Evolutionary conservation across 1,140 invertebrate genomes (phyloP).

Genomic region (Musca domestica): DNA sequence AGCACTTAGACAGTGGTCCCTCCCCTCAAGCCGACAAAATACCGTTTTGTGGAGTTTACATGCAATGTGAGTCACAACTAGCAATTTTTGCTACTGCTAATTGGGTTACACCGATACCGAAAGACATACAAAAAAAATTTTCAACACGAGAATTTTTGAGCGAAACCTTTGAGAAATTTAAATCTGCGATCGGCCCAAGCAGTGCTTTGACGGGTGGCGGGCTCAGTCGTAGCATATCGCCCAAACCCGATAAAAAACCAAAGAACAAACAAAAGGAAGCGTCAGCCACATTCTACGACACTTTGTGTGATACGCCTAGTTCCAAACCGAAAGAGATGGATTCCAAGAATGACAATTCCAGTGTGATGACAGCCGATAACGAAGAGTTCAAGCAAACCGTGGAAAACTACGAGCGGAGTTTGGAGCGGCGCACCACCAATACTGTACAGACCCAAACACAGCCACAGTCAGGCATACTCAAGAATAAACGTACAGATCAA

Average conservation of each 20-base stretch:
- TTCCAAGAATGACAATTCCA: background rate
- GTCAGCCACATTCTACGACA: slow-evolving; percentile 25
- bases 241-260: slow-evolving; percentile 27
- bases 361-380: slow-evolving; percentile 4
- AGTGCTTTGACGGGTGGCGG: slow-evolving; percentile 12
- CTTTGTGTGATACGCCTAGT: background rate
- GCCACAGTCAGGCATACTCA: slow-evolving; percentile 22
- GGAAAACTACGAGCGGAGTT: slow-evolving; percentile 27
- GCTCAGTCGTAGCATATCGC: slow-evolving; percentile 7
- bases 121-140: slow-evolving; percentile 33
- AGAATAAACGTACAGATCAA: slow-evolving; percentile 22
- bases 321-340: background rate
- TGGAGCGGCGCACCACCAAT: slow-evolving; percentile 25
- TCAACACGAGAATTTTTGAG: slow-evolving; percentile 28
- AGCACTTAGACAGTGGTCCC: slow-evolving; percentile 33
- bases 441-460: slow-evolving; percentile 11
- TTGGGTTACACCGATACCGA: slow-evolving; percentile 30
- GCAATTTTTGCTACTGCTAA: slow-evolving; percentile 38
- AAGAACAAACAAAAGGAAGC: slow-evolving; percentile 22
- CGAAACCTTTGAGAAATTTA: slow-evolving; percentile 30
- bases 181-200: slow-evolving; percentile 28
- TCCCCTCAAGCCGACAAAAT: slow-evolving; percentile 38
- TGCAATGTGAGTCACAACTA: slow-evolving; percentile 32
- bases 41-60: slow-evolving; percentile 32
- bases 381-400: slow-evolving; percentile 25